phyloP scores from a whole-genome alignment of 2,888 invertebrate species.

The Meteorus cinctellus region DNA sequence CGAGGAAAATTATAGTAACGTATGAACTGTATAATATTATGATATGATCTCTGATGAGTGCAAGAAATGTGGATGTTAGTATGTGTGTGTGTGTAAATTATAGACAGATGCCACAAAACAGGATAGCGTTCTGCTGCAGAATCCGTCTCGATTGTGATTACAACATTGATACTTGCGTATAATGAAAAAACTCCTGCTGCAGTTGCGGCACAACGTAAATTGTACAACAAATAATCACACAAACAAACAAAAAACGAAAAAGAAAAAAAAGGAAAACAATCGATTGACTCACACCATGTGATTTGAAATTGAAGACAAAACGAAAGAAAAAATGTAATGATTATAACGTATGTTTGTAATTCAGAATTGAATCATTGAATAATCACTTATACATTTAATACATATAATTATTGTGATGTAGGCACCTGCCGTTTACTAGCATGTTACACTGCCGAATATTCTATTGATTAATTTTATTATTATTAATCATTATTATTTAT shows the following conservation, averaged over 20 bases:
- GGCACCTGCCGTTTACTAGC: constrained; percentile 66
- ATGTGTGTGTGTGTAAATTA: not conserved
- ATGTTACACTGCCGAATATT: constrained; percentile 72
- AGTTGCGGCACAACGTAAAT: not conserved
- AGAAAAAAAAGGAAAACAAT: not conserved
- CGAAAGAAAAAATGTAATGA: constrained; percentile 44
- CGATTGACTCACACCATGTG: not conserved
- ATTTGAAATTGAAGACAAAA: not conserved
- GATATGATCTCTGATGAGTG: constrained; percentile 2
- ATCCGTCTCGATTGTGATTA: not conserved
- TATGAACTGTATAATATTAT: constrained; percentile 5
- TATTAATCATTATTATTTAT: constrained; percentile 72
- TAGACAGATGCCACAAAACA: not conserved
- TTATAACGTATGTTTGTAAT: constrained; percentile 63
- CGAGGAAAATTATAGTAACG: constrained; percentile 22
- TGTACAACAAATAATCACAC: not conserved
- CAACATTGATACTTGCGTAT: not conserved
- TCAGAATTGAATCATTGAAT: constrained; percentile 66
- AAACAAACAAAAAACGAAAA: not conserved
- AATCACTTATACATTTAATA: constrained; percentile 54
- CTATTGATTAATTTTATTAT: constrained; percentile 71
- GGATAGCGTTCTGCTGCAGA: not conserved
- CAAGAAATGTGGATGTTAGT: constrained; percentile 1
- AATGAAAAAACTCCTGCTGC: not conserved
- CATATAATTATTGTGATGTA: constrained; percentile 65